Conservation (phyloP, 2,888 invertebrate species). For the Euspilapteryx auroguttella region DNA sequence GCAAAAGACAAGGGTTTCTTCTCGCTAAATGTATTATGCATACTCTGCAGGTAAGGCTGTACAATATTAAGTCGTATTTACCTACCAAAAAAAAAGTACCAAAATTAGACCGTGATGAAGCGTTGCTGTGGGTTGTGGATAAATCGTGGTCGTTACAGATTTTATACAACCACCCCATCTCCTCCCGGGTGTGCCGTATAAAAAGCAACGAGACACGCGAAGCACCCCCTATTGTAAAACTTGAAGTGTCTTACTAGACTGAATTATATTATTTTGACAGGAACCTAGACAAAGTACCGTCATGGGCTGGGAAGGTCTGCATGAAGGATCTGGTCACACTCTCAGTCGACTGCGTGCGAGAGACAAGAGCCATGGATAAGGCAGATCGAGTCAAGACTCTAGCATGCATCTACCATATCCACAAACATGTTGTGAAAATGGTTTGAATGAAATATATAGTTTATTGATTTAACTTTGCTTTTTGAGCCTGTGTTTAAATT, state of each 20-base stretch:
- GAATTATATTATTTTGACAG: constrained; percentile 20
- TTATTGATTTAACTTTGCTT: constrained; percentile 2
- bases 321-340: constrained; percentile 19
- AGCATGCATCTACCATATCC: constrained; percentile 36
- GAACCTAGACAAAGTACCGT: constrained; percentile 33
- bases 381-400: constrained; percentile 25
- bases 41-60: constrained; percentile 39
- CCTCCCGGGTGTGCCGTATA: no score
- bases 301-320: constrained; percentile 27
- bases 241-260: no score
- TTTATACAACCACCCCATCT: no score
- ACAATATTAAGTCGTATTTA: no score
- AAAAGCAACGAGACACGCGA: no score
- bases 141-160: no score
- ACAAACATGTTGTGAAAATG: constrained; percentile 21
- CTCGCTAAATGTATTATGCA: constrained; percentile 36
- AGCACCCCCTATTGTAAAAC: no score
- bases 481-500: no score
- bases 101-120: background rate
- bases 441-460: constrained; percentile 12
- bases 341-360: constrained; percentile 29
- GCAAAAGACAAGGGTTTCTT: constrained; percentile 24
- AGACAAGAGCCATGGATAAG: constrained; percentile 17
- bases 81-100: background rate
- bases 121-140: no score